Percentiles rank a stretch among this genome's conserved stretches.
phyloP scores from a whole-genome alignment of 2,797 vertebrate genomes.

The Enteromius unitaeniatus region DNA sequence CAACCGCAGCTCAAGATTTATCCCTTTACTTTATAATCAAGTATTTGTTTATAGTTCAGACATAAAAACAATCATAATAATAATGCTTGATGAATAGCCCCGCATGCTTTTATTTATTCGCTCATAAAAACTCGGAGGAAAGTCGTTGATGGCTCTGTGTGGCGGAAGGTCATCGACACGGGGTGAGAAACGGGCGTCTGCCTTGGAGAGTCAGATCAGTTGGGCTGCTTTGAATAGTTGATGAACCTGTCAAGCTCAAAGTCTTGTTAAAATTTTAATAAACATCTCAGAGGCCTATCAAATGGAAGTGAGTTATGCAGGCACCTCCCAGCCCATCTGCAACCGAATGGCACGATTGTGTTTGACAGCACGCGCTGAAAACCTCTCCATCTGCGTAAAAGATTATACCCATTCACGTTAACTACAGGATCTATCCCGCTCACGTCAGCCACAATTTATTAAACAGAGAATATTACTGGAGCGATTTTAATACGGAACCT shows the following conservation, averaged over 20 bases:
- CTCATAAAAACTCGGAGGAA: constrained; percentile 77
- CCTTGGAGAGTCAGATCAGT: constrained; percentile 72
- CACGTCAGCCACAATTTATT: constrained; percentile 78
- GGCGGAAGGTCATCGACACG: constrained; percentile 76
- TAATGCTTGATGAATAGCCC: constrained; percentile 78
- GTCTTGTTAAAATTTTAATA: constrained; percentile 88
- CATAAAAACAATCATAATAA: constrained; percentile 83
- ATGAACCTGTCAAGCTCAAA: constrained; percentile 81
- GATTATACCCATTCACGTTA: constrained; percentile 82
- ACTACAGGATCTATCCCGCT: constrained; percentile 74
- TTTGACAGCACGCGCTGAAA: constrained; percentile 84
- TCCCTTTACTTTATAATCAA: constrained; percentile 78
- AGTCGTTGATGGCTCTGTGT: constrained; percentile 63
- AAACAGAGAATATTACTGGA: constrained; percentile 76
- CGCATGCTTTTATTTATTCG: constrained; percentile 79
- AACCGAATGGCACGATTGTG: constrained; percentile 78
- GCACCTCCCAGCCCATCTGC: constrained; percentile 73
- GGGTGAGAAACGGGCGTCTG: constrained; percentile 47
- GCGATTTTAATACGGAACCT: constrained; percentile 70
- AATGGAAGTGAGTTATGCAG: constrained; percentile 84
- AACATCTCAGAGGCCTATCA: constrained; percentile 81
- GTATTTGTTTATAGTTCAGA: constrained; percentile 82
- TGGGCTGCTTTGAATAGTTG: constrained; percentile 82
- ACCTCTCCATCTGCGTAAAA: constrained; percentile 79
- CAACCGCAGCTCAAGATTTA: constrained; percentile 76